Evolutionary conservation across 1,140 invertebrate genomes (phyloP), one percentile per base, ranked within the genome.

Genomic region (Drosophila sechellia): DNA sequence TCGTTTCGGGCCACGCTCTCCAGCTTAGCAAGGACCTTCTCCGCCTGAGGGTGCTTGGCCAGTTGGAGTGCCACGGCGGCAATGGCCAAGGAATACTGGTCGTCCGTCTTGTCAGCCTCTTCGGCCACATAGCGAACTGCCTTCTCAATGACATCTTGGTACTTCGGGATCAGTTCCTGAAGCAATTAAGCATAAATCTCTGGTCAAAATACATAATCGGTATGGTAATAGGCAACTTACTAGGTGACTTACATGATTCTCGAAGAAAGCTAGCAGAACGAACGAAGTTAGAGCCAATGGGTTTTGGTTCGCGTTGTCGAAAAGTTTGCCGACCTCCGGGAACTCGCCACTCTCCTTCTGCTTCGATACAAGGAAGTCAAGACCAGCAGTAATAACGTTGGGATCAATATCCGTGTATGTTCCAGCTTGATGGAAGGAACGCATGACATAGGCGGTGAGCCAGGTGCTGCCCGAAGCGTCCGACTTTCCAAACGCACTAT

Each of bases 391-490:
- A 56, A 98, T 94, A 40, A 98, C 94, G 55, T 92, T 93, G 12
- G 95, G 93, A 54, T 98, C 97, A 40, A 99, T 94, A 53, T 94
- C 94, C 20, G 99, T 97, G 86, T 96, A 96, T 17, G 94, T 93
- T 50, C 94, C 93, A 2, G 97, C 98, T 92, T 97, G 96, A 39
- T 95, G 95, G 86, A 99, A 96, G 50, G 98, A 97, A 61, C 97
- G 95, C 0, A 96, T 95, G 0, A 98, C 97, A 92, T 98, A 98
- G 1, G 98, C 97, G 5, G 98, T 98, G 22, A 99, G 45, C 97
- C 98, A 99, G n/a, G 96, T 96, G 83, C 96, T 98, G 5, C 98
- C 97, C 25, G 93, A 94, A 2, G 93, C 90, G 92, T 98, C 97
- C 4, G 93, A 93, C 74, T 95, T 94, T 43, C 98, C 98, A 91